A percentile compares a stretch with the other conserved stretches of the same genome.
phyloP scores from a whole-genome alignment of 2,888 invertebrate genomes.

The Omphaloscelis lunosa region DNA sequence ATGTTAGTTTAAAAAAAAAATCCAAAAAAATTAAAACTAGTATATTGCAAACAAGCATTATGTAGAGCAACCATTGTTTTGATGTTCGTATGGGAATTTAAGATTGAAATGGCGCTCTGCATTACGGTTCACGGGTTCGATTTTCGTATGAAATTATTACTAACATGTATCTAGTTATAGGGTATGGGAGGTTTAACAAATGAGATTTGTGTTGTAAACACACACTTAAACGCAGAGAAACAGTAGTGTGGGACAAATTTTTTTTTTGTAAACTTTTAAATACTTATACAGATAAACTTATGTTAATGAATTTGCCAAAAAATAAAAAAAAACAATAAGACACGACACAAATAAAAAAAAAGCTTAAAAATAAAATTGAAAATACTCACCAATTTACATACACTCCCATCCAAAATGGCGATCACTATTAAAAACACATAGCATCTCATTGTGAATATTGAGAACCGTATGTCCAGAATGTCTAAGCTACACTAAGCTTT shows the following conservation, averaged over 20 bases:
- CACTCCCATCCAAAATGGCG: conserved; percentile 42
- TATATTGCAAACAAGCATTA: too few species aligned
- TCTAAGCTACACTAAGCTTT: conserved; percentile 63
- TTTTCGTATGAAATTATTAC: not conserved
- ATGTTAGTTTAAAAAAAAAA: too few species aligned
- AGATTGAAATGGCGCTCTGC: not conserved
- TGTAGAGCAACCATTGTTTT: not conserved
- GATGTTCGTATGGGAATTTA: not conserved
- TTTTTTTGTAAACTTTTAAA: not conserved
- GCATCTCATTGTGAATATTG: conserved; percentile 55
- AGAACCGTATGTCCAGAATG: conserved; percentile 52
- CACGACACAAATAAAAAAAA: not conserved
- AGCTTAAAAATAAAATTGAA: not conserved
- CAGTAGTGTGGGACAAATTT: too few species aligned
- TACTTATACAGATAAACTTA: too few species aligned
- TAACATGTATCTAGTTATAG: not conserved
- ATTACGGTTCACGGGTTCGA: not conserved
- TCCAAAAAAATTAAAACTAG: not conserved
- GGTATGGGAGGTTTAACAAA: not conserved
- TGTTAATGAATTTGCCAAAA: not conserved
- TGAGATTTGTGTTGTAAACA: not conserved
- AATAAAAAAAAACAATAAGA: not conserved
- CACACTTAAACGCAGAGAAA: not conserved
- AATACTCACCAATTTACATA: conserved; percentile 46
- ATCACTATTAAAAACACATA: conserved; percentile 56